Evolutionary conservation across 2,797 vertebrate genomes (phyloP), one percentile per base, ranked within the genome.

Genomic region (Hippocampus kuda): DNA sequence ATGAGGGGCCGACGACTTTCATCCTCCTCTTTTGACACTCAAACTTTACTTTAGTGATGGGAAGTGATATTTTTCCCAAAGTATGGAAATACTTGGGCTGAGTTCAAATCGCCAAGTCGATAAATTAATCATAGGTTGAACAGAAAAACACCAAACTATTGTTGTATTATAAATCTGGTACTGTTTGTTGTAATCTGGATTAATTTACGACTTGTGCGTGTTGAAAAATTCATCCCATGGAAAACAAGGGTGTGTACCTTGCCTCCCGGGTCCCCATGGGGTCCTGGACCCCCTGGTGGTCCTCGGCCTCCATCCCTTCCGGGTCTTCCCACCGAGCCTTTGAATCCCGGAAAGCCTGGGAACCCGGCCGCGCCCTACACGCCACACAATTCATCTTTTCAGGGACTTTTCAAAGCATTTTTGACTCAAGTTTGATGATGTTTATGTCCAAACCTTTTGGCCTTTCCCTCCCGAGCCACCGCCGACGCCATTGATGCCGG

Each of bases 321-420:
- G 26, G 85, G 83, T 69, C 66, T 79, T 67, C 94, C 94, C 10
- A 68, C 60, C 34, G 89, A 89, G 13, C 94, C 94, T 71, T 95
- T 97, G 74, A 95, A 93, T 12, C 94, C 94, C 7, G 91, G 86
- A 75, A 96, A 79, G 6, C 94, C 94, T 1, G 92, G 71, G 70
- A 95, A 91, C 60, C 94, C 94, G n/a, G 86, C 72, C 66, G 75
- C 59, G 2, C 94, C 94, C 94, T 97, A 75, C 42, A 24, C 56
- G 18, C 3, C 26, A 22, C n/a, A 4, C 24, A 24, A n/a, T n/a
- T 12, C 53, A 12, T 38, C 34, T 38, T 38, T 38, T 38, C 44
- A 3, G 44, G 13, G 44, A 12, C 2, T 51, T 51, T 7, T 51
- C 16, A 12, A 48, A 48, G 49, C 18, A 8, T 51, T 22, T 6